Conservation (phyloP, 1,140 invertebrate species). For the Thaumatotibia leucotreta region DNA sequence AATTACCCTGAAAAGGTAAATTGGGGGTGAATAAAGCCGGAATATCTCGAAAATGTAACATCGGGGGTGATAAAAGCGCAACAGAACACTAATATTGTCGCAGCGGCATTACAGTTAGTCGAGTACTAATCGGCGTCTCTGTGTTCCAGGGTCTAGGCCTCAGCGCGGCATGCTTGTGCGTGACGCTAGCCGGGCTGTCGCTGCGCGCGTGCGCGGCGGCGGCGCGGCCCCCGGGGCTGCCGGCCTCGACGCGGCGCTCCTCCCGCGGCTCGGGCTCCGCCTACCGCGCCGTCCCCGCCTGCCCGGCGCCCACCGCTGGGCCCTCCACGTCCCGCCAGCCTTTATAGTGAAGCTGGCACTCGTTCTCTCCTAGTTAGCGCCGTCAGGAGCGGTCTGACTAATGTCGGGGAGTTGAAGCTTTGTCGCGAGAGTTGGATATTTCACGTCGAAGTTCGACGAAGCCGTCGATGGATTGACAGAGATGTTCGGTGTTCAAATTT, state of each 20-base stretch:
- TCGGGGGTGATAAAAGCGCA: no score
- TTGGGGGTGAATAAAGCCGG: no score
- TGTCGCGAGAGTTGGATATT: no score
- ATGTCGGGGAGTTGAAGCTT: no score
- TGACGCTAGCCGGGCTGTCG: conserved; percentile 22
- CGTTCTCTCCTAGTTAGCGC: conserved; percentile 20
- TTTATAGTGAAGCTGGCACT: conserved; percentile 53
- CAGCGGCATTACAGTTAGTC: no score
- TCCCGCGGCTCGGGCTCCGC: conserved; percentile 21
- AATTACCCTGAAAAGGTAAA: no score
- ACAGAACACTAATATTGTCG: no score
- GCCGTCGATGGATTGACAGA: no score
- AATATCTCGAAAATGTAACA: no score
- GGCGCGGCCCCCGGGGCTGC: conserved; percentile 23
- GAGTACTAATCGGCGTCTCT: no score
- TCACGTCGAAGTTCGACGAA: no score
- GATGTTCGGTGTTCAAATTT: no score
- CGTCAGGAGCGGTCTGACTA: neutral
- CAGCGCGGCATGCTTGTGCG: neutral
- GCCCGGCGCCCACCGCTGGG: conserved; percentile 14
- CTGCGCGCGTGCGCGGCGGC: conserved; percentile 16
- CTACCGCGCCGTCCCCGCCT: conserved; percentile 47
- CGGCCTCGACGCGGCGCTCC: conserved; percentile 15
- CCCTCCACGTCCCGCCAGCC: conserved; percentile 40
- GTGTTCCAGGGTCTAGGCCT: neutral